Evolutionary conservation across 2,113 vertebrate genomes (phyloP).

Genomic region (Ictidomys tridecemlineatus): DNA sequence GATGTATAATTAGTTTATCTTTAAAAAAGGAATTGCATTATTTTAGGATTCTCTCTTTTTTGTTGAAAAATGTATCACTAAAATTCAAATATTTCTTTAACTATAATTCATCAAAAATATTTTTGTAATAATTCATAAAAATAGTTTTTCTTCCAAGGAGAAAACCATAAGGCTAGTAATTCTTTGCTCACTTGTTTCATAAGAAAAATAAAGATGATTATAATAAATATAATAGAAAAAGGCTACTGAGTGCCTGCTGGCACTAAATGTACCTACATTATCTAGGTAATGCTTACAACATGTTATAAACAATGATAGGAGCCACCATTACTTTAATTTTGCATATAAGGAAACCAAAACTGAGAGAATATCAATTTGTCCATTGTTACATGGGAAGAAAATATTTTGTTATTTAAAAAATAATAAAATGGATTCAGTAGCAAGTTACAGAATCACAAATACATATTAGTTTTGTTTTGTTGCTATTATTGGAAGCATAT

Average conservation of each 20-base stretch:
- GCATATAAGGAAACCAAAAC: conserved; percentile 32
- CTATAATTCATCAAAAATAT: not conserved
- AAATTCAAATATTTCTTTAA: conserved; percentile 53
- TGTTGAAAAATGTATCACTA: conserved; percentile 9
- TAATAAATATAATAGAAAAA: not conserved
- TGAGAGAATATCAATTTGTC: not conserved
- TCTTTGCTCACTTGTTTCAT: conserved; percentile 43
- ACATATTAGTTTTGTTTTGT: conserved; percentile 10
- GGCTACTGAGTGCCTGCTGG: not conserved
- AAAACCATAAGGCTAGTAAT: not conserved
- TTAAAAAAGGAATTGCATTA: conserved; percentile 46
- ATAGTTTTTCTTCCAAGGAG: not conserved
- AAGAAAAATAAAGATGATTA: conserved; percentile 36
- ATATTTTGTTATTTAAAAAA: conserved; percentile 40
- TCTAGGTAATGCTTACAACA: not conserved
- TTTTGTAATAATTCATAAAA: conserved; percentile 57
- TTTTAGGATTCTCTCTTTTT: not conserved
- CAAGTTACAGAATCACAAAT: conserved; percentile 35
- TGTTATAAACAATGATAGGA: not conserved
- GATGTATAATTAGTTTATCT: conserved; percentile 38
- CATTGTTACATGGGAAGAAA: conserved; percentile 36
- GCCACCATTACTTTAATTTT: conserved; percentile 49
- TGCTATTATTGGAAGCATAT: conserved; percentile 14
- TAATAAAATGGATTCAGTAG: conserved; percentile 8
- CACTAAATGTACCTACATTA: not conserved